Conservation (phyloP, 2,888 invertebrate species). For the Alitta virens region DNA sequence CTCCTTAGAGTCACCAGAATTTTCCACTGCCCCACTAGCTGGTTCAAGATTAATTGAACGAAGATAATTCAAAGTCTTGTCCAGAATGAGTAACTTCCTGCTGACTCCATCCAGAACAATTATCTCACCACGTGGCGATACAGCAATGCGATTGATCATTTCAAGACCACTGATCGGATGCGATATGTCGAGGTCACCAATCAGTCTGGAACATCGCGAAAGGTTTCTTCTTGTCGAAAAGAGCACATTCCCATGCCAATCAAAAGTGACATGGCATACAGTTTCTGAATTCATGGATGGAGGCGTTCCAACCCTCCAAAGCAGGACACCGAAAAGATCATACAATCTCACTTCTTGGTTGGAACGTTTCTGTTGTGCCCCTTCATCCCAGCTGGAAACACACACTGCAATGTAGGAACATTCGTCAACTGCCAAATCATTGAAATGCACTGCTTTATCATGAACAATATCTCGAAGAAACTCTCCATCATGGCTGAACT, state of each 20-base stretch:
- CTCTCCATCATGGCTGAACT: not conserved
- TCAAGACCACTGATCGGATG: not conserved
- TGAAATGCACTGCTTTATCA: not conserved
- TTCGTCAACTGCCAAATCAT: constrained; percentile 12
- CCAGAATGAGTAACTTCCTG: constrained; percentile 7
- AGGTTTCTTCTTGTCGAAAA: not conserved
- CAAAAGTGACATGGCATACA: constrained; percentile 10
- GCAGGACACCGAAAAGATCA: not conserved
- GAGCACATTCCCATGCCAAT: constrained; percentile 2
- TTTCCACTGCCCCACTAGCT: not conserved
- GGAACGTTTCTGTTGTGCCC: constrained; percentile 4
- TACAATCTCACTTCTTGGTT: constrained; percentile 8
- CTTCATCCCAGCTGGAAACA: constrained; percentile 6
- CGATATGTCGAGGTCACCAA: constrained; percentile 3
- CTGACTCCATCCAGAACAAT: constrained; percentile 6
- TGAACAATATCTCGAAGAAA: constrained; percentile 2
- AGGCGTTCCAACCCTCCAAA: constrained; percentile 7
- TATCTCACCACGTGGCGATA: constrained; percentile 1
- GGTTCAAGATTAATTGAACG: not conserved
- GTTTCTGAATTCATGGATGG: constrained; percentile 2
- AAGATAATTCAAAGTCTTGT: not conserved
- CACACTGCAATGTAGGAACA: not conserved
- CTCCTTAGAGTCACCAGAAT: not conserved
- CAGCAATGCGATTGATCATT: constrained; percentile 4
- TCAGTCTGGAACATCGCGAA: not conserved